Evolutionary conservation across 1,140 invertebrate genomes (phyloP).

Genomic region (Cherax quadricarinatus): DNA sequence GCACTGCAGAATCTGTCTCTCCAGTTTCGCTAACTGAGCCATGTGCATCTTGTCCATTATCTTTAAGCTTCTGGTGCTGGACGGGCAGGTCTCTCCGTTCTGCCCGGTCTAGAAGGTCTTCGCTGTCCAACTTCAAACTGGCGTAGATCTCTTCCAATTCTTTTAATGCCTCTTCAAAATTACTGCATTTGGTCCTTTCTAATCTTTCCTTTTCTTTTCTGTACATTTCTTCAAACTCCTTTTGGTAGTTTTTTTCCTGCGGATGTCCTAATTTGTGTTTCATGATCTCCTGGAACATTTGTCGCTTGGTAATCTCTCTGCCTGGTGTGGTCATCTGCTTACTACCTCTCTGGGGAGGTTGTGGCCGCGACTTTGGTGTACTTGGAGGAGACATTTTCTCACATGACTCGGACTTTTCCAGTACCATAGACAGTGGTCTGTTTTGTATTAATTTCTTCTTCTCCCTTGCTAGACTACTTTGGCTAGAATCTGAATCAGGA

Average conservation of each 20-base stretch:
- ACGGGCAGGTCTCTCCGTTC: conserved; percentile 85
- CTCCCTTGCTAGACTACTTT: conserved; percentile 69
- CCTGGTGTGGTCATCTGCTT: conserved; percentile 61
- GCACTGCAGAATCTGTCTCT: conserved; percentile 61
- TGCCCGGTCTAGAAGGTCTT: conserved; percentile 87
- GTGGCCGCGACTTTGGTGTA: conserved; percentile 47
- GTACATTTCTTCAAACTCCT: conserved; percentile 68
- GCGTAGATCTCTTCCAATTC: conserved; percentile 92
- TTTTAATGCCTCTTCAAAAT: conserved; percentile 89
- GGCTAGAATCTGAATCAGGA: conserved; percentile 63
- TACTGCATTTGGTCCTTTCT: conserved; percentile 81
- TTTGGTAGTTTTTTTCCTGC: conserved; percentile 31
- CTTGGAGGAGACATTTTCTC: conserved; percentile 65
- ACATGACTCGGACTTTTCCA: conserved; percentile 74
- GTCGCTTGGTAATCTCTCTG: conserved; percentile 32
- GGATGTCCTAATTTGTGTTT: conserved; percentile 43
- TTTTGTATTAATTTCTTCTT: conserved; percentile 73
- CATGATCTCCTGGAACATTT: conserved; percentile 49
- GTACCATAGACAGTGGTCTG: conserved; percentile 75
- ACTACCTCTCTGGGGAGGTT: conserved; percentile 58
- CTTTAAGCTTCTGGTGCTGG: conserved; percentile 75
- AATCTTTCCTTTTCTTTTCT: conserved; percentile 70
- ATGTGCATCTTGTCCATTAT: background rate
- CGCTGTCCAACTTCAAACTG: conserved; percentile 87
- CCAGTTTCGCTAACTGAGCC: conserved; percentile 62